Percentiles rank a stretch among this genome's conserved stretches.
These are phyloP conservation scores for Philotrypesis tridentata DNA, from an alignment of 1,140 invertebrate genomes.

Conservation along the genomic window DNA sequence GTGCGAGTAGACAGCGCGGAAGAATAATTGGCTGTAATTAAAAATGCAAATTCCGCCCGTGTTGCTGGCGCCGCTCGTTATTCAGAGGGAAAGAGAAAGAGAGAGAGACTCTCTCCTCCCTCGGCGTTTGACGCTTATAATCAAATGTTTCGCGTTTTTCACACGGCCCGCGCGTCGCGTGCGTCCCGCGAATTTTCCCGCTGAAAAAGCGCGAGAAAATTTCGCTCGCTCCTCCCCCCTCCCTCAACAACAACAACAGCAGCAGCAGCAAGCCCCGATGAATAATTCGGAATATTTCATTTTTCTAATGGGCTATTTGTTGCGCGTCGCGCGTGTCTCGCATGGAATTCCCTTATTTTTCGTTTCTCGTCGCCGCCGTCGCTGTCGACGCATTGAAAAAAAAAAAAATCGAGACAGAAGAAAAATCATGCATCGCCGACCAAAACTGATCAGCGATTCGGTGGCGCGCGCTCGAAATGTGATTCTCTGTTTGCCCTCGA, in stretches of 20 bases:
- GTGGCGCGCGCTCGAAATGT: background rate
- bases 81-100: slow-evolving; percentile 30
- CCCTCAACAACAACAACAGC: too few relatives aligned
- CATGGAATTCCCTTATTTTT: background rate
- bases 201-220: background rate
- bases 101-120: background rate
- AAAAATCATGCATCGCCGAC: background rate
- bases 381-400: too few relatives aligned
- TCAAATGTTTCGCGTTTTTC: slow-evolving; percentile 45
- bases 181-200: slow-evolving; percentile 4
- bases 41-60: slow-evolving; percentile 56
- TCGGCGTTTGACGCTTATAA: slow-evolving; percentile 40
- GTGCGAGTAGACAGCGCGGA: slow-evolving; percentile 9
- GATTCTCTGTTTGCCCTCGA: background rate
- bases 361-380: background rate
- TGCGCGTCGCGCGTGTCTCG: background rate
- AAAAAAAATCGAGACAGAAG: too few relatives aligned
- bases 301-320: slow-evolving; percentile 33
- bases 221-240: too few relatives aligned
- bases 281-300: slow-evolving; percentile 10
- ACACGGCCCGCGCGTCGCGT: too few relatives aligned
- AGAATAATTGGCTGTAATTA: slow-evolving; percentile 58
- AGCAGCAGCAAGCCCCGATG: too few relatives aligned
- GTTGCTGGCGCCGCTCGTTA: slow-evolving; percentile 52
- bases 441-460: background rate